These are phyloP conservation scores for Zaprionus bogoriensis DNA, from an alignment of 2,888 invertebrate genomes.

Conservation along the genomic window DNA sequence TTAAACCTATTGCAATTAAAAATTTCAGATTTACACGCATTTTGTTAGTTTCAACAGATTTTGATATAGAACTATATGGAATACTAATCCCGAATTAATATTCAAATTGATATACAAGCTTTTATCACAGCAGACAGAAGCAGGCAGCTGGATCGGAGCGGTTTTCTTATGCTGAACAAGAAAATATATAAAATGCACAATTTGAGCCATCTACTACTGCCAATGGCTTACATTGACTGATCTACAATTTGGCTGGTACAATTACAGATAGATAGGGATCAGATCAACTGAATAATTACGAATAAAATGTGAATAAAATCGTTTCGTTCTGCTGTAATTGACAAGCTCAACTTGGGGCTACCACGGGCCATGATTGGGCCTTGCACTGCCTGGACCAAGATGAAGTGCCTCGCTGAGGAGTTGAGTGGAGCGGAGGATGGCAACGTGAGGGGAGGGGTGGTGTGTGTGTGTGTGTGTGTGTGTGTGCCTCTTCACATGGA, in stretches of 20 bases:
- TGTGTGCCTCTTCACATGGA: conserved; percentile 39
- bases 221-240: not conserved
- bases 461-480: not conserved
- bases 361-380: not conserved
- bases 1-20: too few species aligned
- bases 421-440: not conserved
- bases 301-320: not conserved
- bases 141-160: too few species aligned
- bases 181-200: too few species aligned
- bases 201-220: too few species aligned
- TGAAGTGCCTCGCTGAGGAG: not conserved
- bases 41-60: too few species aligned
- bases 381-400: not conserved
- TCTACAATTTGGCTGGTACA: not conserved
- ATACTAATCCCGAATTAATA: too few species aligned
- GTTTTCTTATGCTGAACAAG: too few species aligned
- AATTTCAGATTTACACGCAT: too few species aligned
- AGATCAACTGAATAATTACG: not conserved
- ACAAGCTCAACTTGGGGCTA: not conserved
- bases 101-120: too few species aligned
- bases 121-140: too few species aligned
- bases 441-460: not conserved
- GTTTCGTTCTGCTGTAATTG: not conserved
- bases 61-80: too few species aligned
- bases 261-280: not conserved